Base-by-base conservation (phyloP, 2,888 invertebrate genomes). In the Villa cingulata region DNA sequence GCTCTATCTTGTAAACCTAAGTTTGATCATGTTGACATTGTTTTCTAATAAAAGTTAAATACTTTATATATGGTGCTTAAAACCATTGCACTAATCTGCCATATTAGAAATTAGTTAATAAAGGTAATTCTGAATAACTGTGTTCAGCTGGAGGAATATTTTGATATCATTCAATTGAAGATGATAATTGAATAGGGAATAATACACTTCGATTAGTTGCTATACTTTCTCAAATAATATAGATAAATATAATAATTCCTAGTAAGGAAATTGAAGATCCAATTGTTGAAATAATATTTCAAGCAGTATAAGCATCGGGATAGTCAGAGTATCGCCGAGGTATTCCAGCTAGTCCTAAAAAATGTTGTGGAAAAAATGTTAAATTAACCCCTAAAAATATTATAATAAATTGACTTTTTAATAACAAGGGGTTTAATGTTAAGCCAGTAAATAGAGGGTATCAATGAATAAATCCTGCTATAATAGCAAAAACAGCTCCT, bases 351-450 rank as follows among this genome's bases (percentile, higher is more conserved):
- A 81, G 62, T 45, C 81, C 81, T 67, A 81, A 64, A 58, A 86
- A 85, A 70, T 86, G 82, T 74, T 82, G 81, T 0, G 85, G 83
- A n/a, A 86, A 85, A 66, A 86, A 81, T 1, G 83, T 85, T 73
- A 83, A 62, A 72, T 85, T 86, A 56, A 86, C 83, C 50, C 83
- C 82, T 58, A 82, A 63, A 74, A 85, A 85, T 74, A 83, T 83
- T 53, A 71, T 62, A 57, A 73, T 63, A 73, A 86, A 85, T 72
- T 84, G 81, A 65, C 74, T 74, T 74, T 81, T 81, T 70, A 80
- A 66, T 66, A 72, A 66, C 50, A 67, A 72, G 32, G 68, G 63
- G 12, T 82, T 79, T 70, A 83, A 46, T 1, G 65, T 66, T 61
- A 80, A 53, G 9, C 82, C 81, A 41, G 76, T 75, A 62, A 84